Evolutionary conservation across 2,797 vertebrate species (phyloP), one percentile per base, ranked within the genome.

Genomic region (Acropternis orthonyx): DNA sequence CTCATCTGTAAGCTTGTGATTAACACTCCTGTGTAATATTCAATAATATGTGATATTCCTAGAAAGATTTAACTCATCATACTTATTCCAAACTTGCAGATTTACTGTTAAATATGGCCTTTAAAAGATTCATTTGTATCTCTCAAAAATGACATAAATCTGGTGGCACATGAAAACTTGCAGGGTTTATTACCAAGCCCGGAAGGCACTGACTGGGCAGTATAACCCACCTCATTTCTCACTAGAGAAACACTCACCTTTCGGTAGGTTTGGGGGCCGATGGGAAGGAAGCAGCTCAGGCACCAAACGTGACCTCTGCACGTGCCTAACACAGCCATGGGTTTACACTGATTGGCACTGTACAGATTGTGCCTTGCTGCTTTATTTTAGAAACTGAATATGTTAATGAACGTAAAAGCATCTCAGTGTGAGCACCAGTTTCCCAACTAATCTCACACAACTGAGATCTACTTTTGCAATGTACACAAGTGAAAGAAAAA

Each of bases 331-430:
- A 46, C 3, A 46, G 26, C 20, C 51, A 61, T 0, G 32, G 43
- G 32, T 75, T 79, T 32, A 73, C 36, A 39, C 11, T 0, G 0
- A 32, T 4, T 49, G 19, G 19, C 54, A 37, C 8, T 30, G 21
- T 4, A 58, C 19, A 71, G 56, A 61, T 61, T 63, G 32, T 63
- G 39, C 27, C 63, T 74, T 48, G 46, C 15, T 61, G n/a, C 20
- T n/a, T 88, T 68, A 48, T 75, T 89, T 62, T 32, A 41, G 21
- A 48, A 74, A 18, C 7, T 63, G 16, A 81, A 36, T 12, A 10
- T 1, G 1, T 10, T 39, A 49, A 75, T 22, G 27, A 86, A 81
- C 0, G 0, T 32, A 59, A 78, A 92, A 58, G 24, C 13, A 78
- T 23, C 36, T 73, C 36, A 41, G 16, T 10, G 37, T 4, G 7